A percentile compares a stretch with the other conserved stretches of the same genome.
Conservation (phyloP, 2,888 invertebrate genomes). For the Erebia palarica region DNA sequence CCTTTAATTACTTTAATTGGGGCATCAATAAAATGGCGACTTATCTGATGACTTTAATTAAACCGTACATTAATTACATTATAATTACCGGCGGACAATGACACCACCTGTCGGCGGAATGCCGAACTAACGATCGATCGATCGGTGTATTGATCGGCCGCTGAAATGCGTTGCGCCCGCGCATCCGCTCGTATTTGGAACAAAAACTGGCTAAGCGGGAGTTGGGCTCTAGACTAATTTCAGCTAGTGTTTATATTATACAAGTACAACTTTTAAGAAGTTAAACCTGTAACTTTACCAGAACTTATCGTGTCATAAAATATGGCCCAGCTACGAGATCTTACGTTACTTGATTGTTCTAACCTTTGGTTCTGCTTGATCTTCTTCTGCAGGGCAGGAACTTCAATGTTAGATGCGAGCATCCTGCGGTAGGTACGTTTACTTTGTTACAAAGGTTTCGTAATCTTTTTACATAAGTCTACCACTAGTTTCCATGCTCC, state of each 20-base stretch:
- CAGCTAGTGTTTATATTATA: not conserved
- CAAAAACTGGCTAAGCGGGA: constrained; percentile 32
- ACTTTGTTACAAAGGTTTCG: too few species aligned
- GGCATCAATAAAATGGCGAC: constrained; percentile 64
- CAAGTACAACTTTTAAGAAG: too few species aligned
- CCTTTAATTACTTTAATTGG: constrained; percentile 71
- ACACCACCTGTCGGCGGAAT: constrained; percentile 70
- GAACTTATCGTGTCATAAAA: too few species aligned
- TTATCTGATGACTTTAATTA: constrained; percentile 75
- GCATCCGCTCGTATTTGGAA: constrained; percentile 38
- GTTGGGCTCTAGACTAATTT: constrained; percentile 15
- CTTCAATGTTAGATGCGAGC: too few species aligned
- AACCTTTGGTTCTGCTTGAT: too few species aligned
- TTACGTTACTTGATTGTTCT: too few species aligned
- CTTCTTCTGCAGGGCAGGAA: too few species aligned
- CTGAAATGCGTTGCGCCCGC: constrained; percentile 32
- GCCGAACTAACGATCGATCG: constrained; percentile 63
- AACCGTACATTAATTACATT: constrained; percentile 75
- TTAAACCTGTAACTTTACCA: too few species aligned
- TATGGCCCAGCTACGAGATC: too few species aligned
- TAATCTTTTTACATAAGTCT: too few species aligned
- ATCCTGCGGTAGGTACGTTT: too few species aligned
- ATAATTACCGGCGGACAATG: constrained; percentile 73
- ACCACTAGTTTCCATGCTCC: too few species aligned
- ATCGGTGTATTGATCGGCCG: constrained; percentile 47